Percentiles rank a stretch among this genome's conserved stretches.
phyloP scores from a whole-genome alignment of 1,140 invertebrate species.

The Centruroides vittatus region DNA sequence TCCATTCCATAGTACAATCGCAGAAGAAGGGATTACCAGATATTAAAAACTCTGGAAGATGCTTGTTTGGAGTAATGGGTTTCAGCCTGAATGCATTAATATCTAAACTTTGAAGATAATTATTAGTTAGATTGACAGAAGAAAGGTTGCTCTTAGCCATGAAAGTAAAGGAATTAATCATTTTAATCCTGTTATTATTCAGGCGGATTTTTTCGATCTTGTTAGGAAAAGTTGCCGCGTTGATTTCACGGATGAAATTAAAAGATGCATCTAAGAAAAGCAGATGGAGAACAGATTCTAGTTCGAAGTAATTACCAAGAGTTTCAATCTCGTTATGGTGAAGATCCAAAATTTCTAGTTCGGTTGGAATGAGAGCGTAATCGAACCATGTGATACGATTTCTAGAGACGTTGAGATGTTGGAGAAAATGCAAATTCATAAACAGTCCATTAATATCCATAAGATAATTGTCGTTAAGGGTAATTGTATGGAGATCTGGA shows the following conservation, averaged over 20 bases:
- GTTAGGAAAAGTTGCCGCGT: slow-evolving; percentile 52
- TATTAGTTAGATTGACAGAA: slow-evolving; percentile 75
- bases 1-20: slow-evolving; percentile 84
- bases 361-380: slow-evolving; percentile 63
- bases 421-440: slow-evolving; percentile 57
- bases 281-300: slow-evolving; percentile 46
- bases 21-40: slow-evolving; percentile 78
- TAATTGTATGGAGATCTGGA: slow-evolving; percentile 61
- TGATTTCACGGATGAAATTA: slow-evolving; percentile 60
- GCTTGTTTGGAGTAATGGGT: slow-evolving; percentile 29
- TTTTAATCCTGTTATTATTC: slow-evolving; percentile 64
- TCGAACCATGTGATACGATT: slow-evolving; percentile 83
- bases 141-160: slow-evolving; percentile 62
- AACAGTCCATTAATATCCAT: slow-evolving; percentile 73
- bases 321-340: slow-evolving; percentile 73
- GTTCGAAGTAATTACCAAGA: slow-evolving; percentile 64
- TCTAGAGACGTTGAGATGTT: slow-evolving; percentile 81
- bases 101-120: slow-evolving; percentile 66
- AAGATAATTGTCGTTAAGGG: slow-evolving; percentile 69
- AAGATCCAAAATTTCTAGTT: slow-evolving; percentile 73
- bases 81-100: slow-evolving; percentile 57
- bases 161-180: slow-evolving; percentile 65
- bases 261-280: slow-evolving; percentile 54
- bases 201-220: slow-evolving; percentile 60
- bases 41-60: slow-evolving; percentile 68